A percentile compares a stretch with the other conserved stretches of the same genome.
phyloP scores from a whole-genome alignment of 2,888 invertebrate genomes.

The Endomychus coccineus region DNA sequence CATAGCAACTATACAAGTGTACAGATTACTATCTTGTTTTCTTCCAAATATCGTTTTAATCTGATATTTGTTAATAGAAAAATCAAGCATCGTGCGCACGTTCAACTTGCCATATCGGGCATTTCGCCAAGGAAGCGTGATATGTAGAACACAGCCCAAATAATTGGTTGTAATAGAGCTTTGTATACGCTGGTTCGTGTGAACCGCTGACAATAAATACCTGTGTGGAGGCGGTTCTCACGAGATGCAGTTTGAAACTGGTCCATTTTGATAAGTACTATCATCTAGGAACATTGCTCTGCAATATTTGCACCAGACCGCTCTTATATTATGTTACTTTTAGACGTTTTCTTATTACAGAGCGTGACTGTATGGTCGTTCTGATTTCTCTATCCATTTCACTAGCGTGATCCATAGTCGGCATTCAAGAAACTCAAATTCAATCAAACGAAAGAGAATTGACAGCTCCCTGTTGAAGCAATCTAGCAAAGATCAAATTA shows the following conservation, averaged over 20 bases:
- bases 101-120: conserved; percentile 37
- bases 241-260: conserved; percentile 9
- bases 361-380: too few species aligned
- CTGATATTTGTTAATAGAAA: conserved; percentile 16
- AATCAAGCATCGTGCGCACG: conserved; percentile 33
- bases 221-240: conserved; percentile 13
- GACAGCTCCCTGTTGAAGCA: too few species aligned
- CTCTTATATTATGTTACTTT: conserved; percentile 16
- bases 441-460: too few species aligned
- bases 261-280: conserved; percentile 12
- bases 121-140: conserved; percentile 31
- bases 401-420: too few species aligned
- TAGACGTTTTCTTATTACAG: neutral
- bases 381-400: too few species aligned
- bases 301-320: conserved; percentile 21
- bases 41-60: conserved; percentile 16
- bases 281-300: conserved; percentile 14
- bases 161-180: conserved; percentile 41
- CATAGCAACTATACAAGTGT: conserved; percentile 16
- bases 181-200: conserved; percentile 41
- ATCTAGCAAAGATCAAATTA: too few species aligned
- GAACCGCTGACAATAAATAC: conserved; percentile 26
- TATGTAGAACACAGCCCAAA: conserved; percentile 43
- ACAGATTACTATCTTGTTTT: conserved; percentile 13
- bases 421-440: too few species aligned